Evolutionary conservation across 2,113 vertebrate species (phyloP).

Genomic region (Callospermophilus lateralis): DNA sequence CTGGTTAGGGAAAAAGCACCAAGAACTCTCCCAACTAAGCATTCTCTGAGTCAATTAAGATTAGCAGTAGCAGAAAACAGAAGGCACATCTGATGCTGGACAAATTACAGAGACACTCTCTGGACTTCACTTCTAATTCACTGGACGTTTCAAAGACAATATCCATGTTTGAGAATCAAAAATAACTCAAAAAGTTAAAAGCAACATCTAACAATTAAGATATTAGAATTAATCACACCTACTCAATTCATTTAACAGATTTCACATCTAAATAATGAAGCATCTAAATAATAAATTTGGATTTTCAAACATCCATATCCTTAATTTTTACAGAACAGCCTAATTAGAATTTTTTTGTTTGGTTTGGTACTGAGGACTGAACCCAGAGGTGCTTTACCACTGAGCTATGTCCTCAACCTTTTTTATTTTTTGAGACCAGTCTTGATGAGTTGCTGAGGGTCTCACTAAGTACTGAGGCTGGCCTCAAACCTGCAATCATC

Average conservation of each 20-base stretch:
- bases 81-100: neutral
- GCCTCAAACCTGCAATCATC: too few species aligned
- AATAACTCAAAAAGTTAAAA: neutral
- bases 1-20: neutral
- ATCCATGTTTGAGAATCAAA: neutral
- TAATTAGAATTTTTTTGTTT: neutral
- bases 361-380: too few species aligned
- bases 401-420: too few species aligned
- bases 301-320: neutral
- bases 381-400: too few species aligned
- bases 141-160: slow-evolving; percentile 38
- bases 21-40: neutral
- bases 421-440: too few species aligned
- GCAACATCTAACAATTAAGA: neutral
- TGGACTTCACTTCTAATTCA: neutral
- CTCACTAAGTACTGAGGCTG: too few species aligned
- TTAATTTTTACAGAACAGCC: neutral
- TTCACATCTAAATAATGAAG: neutral
- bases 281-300: neutral
- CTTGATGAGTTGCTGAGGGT: too few species aligned
- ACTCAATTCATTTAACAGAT: neutral
- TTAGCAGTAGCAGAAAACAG: neutral
- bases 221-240: neutral
- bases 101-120: neutral
- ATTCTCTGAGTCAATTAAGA: neutral